Conservation (phyloP, 2,888 invertebrate species). For the Ommatoiulus sabulosus region DNA sequence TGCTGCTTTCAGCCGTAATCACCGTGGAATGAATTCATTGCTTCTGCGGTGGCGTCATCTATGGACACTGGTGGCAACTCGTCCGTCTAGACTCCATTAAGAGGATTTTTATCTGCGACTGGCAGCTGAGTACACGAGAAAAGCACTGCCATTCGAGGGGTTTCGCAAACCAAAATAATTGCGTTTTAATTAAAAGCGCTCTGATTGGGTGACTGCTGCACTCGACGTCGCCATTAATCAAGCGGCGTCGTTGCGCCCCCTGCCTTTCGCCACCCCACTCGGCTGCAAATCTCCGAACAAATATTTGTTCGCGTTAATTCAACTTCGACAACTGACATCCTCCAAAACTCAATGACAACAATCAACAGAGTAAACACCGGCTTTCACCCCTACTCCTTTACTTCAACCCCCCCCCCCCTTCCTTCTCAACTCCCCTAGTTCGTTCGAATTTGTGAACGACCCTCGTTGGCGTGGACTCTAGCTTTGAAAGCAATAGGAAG, state of each 20-base stretch:
- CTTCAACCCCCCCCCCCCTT: not conserved
- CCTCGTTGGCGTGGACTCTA: not conserved
- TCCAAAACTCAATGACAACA: conserved; percentile 35
- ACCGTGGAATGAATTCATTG: not conserved
- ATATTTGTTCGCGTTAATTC: conserved; percentile 33
- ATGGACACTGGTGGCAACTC: not conserved
- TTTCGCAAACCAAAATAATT: not conserved
- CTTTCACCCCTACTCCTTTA: not conserved
- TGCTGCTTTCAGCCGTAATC: not conserved
- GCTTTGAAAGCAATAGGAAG: not conserved
- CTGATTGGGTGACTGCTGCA: not conserved
- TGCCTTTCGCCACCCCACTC: not conserved
- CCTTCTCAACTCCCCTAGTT: not conserved
- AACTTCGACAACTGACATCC: conserved; percentile 39
- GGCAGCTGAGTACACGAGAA: not conserved
- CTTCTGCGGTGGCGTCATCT: not conserved
- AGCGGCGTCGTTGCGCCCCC: conserved; percentile 17
- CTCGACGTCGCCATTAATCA: conserved; percentile 26
- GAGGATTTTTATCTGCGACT: not conserved
- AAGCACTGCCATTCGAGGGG: not conserved
- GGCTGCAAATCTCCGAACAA: conserved; percentile 23
- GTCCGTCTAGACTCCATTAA: not conserved
- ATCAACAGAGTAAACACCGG: conserved; percentile 23
- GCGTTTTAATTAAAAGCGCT: not conserved
- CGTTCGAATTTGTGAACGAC: not conserved